Evolutionary conservation across 2,888 invertebrate genomes (phyloP).

Genomic region (Aradus depressus): DNA sequence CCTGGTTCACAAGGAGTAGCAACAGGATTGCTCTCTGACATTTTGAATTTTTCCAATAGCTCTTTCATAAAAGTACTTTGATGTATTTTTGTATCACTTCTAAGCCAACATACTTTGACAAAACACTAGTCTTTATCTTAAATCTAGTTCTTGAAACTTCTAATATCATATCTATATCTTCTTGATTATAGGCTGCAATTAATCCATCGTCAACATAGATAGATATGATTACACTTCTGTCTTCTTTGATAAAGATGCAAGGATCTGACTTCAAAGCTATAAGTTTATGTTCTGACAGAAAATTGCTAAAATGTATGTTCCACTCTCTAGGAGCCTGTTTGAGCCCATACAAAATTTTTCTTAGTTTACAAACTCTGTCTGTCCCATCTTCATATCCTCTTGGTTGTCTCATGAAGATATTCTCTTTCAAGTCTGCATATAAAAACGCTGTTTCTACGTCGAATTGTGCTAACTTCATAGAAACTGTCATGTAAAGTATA

Average conservation of each 20-base stretch:
- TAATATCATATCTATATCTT: constrained; percentile 24
- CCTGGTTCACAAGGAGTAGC: neutral
- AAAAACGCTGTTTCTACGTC: constrained; percentile 34
- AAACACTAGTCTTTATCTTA: too few species aligned
- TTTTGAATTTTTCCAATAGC: neutral
- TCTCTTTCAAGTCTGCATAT: constrained; percentile 32
- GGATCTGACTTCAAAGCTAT: constrained; percentile 28
- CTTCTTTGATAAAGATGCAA: constrained; percentile 31
- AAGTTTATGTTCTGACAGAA: constrained; percentile 25
- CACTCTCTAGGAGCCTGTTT: too few species aligned
- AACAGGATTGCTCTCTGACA: neutral
- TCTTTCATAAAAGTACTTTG: neutral
- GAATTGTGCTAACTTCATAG: constrained; percentile 30
- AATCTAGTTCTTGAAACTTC: too few species aligned
- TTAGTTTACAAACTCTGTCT: constrained; percentile 31
- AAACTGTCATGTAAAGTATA: constrained; percentile 29
- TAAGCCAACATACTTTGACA: too few species aligned
- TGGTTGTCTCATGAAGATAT: constrained; percentile 34
- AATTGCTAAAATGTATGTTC: constrained; percentile 32
- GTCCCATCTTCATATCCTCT: constrained; percentile 32
- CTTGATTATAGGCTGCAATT: constrained; percentile 7
- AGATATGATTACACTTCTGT: constrained; percentile 26
- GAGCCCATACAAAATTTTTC: too few species aligned
- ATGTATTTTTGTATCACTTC: too few species aligned
- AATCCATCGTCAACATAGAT: constrained; percentile 28